These are phyloP conservation scores for Hypocryptadius cinnamomeus DNA, from an alignment of 2,113 vertebrate genomes.

Conservation along the genomic window DNA sequence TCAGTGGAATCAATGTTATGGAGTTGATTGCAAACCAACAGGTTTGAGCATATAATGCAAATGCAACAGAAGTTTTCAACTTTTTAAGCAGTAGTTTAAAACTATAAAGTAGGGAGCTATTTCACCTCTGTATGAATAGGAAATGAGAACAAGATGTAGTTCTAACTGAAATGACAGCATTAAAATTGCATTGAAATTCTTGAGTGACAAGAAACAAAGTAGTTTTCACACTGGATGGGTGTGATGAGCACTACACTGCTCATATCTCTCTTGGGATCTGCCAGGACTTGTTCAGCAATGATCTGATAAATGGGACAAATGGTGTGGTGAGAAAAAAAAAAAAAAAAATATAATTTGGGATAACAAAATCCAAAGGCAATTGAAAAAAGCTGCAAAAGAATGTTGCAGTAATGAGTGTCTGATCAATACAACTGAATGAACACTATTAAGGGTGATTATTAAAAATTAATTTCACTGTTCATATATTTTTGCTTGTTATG, in stretches of 20 bases:
- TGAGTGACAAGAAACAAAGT: background rate
- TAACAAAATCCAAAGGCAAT: background rate
- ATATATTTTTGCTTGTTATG: background rate
- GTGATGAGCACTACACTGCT: background rate
- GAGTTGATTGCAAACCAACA: background rate
- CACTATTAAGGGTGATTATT: background rate
- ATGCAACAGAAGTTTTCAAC: background rate
- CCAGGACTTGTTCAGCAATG: background rate
- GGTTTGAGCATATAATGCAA: background rate
- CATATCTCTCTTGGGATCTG: background rate
- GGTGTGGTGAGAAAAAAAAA: background rate
- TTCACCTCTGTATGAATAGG: background rate
- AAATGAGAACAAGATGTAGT: background rate
- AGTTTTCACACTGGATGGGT: background rate
- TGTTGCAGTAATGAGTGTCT: background rate
- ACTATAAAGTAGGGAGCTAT: background rate
- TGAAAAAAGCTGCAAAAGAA: background rate
- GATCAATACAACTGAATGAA: background rate
- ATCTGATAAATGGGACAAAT: background rate
- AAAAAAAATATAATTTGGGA: background rate
- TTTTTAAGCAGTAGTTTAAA: background rate
- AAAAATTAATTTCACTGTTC: background rate
- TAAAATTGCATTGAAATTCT: background rate
- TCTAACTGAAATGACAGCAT: background rate
- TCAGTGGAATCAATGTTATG: background rate